These are phyloP conservation scores for Plusia festucae DNA, from an alignment of 2,888 invertebrate species.

Conservation along the genomic window DNA sequence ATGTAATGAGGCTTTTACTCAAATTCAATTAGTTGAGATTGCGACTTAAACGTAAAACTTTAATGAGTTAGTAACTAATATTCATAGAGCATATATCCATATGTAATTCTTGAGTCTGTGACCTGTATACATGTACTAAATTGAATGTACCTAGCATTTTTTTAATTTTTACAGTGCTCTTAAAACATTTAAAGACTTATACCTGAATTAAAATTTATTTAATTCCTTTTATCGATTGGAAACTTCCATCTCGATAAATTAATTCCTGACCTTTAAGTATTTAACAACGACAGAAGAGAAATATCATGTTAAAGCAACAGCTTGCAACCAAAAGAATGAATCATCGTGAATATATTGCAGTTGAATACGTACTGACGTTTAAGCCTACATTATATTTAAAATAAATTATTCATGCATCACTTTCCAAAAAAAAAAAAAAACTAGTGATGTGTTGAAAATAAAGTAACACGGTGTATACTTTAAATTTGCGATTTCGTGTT, in stretches of 20 bases:
- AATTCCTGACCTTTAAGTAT: conserved; percentile 4
- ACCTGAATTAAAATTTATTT: background rate
- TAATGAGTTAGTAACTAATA: conserved; percentile 16
- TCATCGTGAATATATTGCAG: background rate
- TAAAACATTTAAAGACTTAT: background rate
- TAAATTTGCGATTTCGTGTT: conserved; percentile 7
- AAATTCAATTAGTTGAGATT: conserved; percentile 54
- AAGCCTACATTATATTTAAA: background rate
- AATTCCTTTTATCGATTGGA: background rate
- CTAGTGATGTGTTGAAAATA: background rate
- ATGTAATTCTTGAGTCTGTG: too few relatives aligned
- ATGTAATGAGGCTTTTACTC: conserved; percentile 42
- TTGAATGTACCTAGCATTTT: too few relatives aligned
- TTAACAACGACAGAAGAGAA: background rate
- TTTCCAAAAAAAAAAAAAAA: background rate
- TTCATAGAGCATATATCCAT: too few relatives aligned
- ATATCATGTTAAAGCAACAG: conserved; percentile 1
- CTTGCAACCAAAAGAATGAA: background rate
- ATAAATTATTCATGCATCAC: background rate
- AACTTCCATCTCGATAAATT: conserved; percentile 4
- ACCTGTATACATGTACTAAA: too few relatives aligned
- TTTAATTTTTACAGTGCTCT: too few relatives aligned
- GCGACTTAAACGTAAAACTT: conserved; percentile 25
- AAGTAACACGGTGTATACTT: conserved; percentile 14
- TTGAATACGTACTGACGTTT: background rate